Conservation (phyloP, 2,888 invertebrate genomes). For the Tholera decimalis region DNA sequence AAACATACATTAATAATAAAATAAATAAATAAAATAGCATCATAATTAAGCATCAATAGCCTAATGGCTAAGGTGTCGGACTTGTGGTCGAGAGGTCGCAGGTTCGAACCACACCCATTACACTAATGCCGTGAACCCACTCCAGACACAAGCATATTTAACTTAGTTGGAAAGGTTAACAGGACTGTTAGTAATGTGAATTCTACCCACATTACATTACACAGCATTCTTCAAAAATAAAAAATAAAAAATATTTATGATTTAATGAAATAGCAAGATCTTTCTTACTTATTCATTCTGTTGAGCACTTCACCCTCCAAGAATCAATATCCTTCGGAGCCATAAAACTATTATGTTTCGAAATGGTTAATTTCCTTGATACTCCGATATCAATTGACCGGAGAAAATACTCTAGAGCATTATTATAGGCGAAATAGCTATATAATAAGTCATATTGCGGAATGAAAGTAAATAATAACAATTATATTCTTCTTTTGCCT, state of each 20-base stretch:
- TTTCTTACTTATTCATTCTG: slow-evolving; percentile 19
- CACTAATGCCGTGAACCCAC: too few species aligned
- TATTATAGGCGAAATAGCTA: slow-evolving; percentile 30
- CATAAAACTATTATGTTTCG: slow-evolving; percentile 53
- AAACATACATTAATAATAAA: too few species aligned
- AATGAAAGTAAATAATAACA: slow-evolving; percentile 70
- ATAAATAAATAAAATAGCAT: too few species aligned
- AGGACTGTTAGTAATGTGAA: too few species aligned
- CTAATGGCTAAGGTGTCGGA: too few species aligned
- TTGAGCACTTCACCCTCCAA: slow-evolving; percentile 16
- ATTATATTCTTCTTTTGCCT: slow-evolving; percentile 60
- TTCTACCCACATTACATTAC: too few species aligned
- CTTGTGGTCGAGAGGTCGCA: too few species aligned
- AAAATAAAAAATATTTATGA: neutral
- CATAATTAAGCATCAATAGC: too few species aligned
- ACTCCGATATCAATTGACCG: slow-evolving; percentile 47
- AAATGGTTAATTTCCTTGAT: slow-evolving; percentile 59
- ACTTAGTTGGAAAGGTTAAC: too few species aligned
- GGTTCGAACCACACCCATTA: too few species aligned
- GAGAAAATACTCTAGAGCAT: slow-evolving; percentile 36
- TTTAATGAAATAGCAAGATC: slow-evolving; percentile 4
- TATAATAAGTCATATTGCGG: slow-evolving; percentile 45
- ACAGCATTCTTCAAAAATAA: too few species aligned
- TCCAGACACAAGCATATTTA: too few species aligned
- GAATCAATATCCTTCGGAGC: slow-evolving; percentile 27